phyloP scores from a whole-genome alignment of 2,113 vertebrate genomes.

The Gobius niger region DNA sequence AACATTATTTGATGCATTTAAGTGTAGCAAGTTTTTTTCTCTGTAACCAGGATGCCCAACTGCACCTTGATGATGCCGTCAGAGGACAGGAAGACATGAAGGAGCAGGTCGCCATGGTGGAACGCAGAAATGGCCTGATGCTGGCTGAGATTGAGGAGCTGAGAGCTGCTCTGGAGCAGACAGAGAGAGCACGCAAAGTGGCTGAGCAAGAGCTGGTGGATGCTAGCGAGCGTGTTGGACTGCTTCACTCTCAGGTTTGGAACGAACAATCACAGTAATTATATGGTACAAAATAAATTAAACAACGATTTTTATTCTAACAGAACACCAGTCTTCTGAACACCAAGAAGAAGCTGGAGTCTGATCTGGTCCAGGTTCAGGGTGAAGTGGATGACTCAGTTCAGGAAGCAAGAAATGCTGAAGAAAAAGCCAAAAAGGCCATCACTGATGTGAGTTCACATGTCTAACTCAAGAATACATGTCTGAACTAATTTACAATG shows the following conservation, averaged over 20 bases:
- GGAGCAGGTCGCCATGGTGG: slow-evolving; percentile 85
- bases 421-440: slow-evolving; percentile 95
- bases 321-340: slow-evolving; percentile 69
- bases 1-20: not conserved
- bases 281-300: not conserved
- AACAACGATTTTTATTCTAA: not conserved
- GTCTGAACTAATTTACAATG: not conserved
- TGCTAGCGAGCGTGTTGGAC: slow-evolving; percentile 86
- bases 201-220: slow-evolving; percentile 91
- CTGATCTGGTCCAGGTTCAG: slow-evolving; percentile 62
- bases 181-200: slow-evolving; percentile 79
- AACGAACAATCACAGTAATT: not conserved
- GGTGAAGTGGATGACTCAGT: slow-evolving; percentile 68
- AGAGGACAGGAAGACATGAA: slow-evolving; percentile 83
- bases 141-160: slow-evolving; percentile 66
- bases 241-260: slow-evolving; percentile 87
- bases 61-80: slow-evolving; percentile 85
- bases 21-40: not conserved
- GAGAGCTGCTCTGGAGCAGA: slow-evolving; percentile 66
- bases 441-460: slow-evolving; percentile 81
- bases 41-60: slow-evolving; percentile 79
- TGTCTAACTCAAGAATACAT: not conserved
- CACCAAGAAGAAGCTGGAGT: slow-evolving; percentile 69
- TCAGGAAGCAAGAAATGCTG: slow-evolving; percentile 80
- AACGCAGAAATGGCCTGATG: slow-evolving; percentile 75